These are phyloP conservation scores for Andrena marginata DNA, from an alignment of 2,888 invertebrate species.

Conservation along the genomic window DNA sequence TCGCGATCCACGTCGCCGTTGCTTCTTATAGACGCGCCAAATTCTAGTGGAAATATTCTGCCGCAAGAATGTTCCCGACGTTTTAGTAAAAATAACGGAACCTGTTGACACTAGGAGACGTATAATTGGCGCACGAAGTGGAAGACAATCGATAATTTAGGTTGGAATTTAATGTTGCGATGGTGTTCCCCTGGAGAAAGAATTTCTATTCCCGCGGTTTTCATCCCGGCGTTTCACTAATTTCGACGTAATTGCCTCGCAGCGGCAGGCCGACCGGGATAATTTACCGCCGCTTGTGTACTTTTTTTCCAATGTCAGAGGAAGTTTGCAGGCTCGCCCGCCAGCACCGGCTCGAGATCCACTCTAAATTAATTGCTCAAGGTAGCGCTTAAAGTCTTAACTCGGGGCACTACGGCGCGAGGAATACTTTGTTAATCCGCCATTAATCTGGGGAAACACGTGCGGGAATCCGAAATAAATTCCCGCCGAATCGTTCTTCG, in stretches of 20 bases:
- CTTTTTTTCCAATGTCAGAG: constrained; percentile 39
- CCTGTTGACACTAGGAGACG: not conserved
- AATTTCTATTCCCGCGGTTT: constrained; percentile 8
- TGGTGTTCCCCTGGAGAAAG: not conserved
- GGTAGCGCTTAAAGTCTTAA: constrained; percentile 62
- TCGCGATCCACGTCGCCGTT: not conserved
- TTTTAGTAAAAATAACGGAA: not conserved
- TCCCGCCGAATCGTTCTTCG: constrained; percentile 1
- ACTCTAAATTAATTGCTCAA: constrained; percentile 66
- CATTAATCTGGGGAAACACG: constrained; percentile 56
- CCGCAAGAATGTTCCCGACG: not conserved
- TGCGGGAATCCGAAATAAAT: constrained; percentile 35
- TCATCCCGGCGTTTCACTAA: constrained; percentile 20
- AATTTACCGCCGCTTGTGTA: constrained; percentile 39
- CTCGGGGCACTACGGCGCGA: constrained; percentile 13
- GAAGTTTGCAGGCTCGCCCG: constrained; percentile 40
- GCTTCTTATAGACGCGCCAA: too few species aligned
- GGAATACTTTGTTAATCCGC: constrained; percentile 64
- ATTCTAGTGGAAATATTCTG: too few species aligned
- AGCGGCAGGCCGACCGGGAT: constrained; percentile 7
- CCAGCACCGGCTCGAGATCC: constrained; percentile 44
- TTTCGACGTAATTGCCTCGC: constrained; percentile 27
- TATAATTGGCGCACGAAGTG: not conserved
- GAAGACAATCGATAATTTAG: not conserved
- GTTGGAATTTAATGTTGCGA: not conserved